Evolutionary conservation across 1,140 invertebrate genomes (phyloP).

Genomic region (Drosophila pachea): DNA sequence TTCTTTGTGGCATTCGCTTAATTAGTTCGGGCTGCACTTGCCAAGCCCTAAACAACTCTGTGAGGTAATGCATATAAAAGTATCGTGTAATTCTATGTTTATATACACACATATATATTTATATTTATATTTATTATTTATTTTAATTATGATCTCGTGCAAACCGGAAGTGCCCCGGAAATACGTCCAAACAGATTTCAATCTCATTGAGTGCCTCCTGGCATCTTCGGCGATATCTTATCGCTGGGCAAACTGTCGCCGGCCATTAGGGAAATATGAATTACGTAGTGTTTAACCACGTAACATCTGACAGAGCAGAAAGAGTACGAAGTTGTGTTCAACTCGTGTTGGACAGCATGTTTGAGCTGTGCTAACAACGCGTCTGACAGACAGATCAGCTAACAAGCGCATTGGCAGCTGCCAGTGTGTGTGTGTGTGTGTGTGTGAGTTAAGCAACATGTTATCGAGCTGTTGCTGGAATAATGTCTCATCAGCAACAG

Average conservation of each 20-base stretch:
- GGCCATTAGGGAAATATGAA: not conserved
- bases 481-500: too few species aligned
- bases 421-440: not conserved
- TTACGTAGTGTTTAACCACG: not conserved
- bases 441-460: not conserved
- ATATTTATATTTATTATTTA: not conserved
- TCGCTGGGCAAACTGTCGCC: not conserved
- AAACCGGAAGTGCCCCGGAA: not conserved
- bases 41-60: slow-evolving; percentile 4
- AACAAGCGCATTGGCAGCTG: not conserved
- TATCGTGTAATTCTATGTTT: too few species aligned
- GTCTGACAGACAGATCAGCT: slow-evolving; percentile 7
- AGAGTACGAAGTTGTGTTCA: not conserved
- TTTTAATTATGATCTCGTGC: too few species aligned
- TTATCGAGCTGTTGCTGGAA: not conserved
- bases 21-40: slow-evolving; percentile 12
- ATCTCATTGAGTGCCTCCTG: not conserved
- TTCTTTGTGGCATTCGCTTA: slow-evolving; percentile 1
- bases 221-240: not conserved
- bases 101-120: too few species aligned
- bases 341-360: not conserved
- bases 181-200: not conserved
- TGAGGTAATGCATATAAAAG: slow-evolving; percentile 2
- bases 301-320: not conserved
- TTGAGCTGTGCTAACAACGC: not conserved